A percentile compares a stretch with the other conserved stretches of the same genome.
Evolutionary conservation across 1,140 invertebrate genomes (phyloP).

Genomic region (Drosophila chauvacae): DNA sequence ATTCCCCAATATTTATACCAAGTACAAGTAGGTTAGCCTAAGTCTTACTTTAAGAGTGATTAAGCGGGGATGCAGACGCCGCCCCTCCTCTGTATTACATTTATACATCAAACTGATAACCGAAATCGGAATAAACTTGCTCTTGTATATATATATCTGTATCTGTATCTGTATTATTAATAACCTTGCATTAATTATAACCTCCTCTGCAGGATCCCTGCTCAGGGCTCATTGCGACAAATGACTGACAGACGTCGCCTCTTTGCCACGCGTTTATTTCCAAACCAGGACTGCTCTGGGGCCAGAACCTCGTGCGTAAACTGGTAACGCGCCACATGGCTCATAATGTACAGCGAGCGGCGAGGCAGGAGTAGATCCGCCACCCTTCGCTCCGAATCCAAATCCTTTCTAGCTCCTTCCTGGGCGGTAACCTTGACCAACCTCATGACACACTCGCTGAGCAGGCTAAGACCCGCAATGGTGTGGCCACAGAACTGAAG

Average conservation of each 20-base stretch:
- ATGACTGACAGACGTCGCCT: slow-evolving; percentile 95
- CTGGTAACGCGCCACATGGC: slow-evolving; percentile 92
- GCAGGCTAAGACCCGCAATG: slow-evolving; percentile 96
- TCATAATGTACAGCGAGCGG: slow-evolving; percentile 97
- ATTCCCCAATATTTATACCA: slow-evolving; percentile 36
- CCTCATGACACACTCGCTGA: slow-evolving; percentile 95
- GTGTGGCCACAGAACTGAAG: slow-evolving; percentile 99
- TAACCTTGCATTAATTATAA: background rate
- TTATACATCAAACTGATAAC: slow-evolving; percentile 27
- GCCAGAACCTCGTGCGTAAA: slow-evolving; percentile 97
- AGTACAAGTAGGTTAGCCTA: slow-evolving; percentile 28
- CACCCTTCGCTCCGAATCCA: background rate
- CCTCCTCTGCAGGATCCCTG: background rate
- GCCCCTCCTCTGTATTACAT: slow-evolving; percentile 28
- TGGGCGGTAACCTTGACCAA: slow-evolving; percentile 89
- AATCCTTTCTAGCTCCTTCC: background rate
- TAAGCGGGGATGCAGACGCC: background rate
- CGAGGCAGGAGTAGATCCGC: slow-evolving; percentile 91
- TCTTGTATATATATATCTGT: slow-evolving; percentile 21
- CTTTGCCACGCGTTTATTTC: slow-evolving; percentile 87
- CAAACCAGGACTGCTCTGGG: slow-evolving; percentile 90
- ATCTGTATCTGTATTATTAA: background rate
- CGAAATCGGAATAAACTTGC: slow-evolving; percentile 34
- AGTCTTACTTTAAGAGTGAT: slow-evolving; percentile 8
- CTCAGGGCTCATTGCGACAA: slow-evolving; percentile 91